phyloP scores from a whole-genome alignment of 92 coral and sea anemone species.

The Paramuricea clavata region DNA sequence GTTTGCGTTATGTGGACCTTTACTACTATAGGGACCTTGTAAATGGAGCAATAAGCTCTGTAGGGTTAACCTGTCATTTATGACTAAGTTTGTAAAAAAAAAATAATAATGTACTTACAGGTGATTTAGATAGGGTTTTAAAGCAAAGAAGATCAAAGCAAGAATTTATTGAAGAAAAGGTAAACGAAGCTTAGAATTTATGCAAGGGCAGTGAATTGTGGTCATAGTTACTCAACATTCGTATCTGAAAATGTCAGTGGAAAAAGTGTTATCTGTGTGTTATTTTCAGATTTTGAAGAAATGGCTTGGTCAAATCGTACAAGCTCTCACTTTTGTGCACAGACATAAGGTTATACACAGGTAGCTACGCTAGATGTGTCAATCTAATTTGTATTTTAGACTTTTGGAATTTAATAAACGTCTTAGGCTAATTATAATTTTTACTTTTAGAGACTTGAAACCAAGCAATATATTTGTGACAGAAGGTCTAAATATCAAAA shows the following conservation, averaged over 20 bases:
- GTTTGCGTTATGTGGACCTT: too few species aligned
- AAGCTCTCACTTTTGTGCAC: slow-evolving; percentile 92
- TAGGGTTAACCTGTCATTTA: too few species aligned
- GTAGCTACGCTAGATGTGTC: too few species aligned
- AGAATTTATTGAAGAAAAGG: slow-evolving; percentile 87
- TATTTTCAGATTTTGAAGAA: slow-evolving; percentile 78
- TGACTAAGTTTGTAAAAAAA: too few species aligned
- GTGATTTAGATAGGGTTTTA: slow-evolving; percentile 89
- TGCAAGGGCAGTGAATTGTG: too few species aligned
- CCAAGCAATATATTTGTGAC: slow-evolving; percentile 97
- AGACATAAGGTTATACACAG: slow-evolving; percentile 94
- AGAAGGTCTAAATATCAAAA: slow-evolving; percentile 81
- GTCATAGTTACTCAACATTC: too few species aligned
- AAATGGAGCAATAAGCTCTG: too few species aligned
- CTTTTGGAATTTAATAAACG: not conserved
- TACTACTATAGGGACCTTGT: too few species aligned
- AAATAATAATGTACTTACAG: slow-evolving; percentile 32
- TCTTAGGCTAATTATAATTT: not conserved
- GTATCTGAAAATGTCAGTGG: too few species aligned
- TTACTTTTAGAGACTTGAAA: slow-evolving; percentile 82
- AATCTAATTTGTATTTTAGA: not conserved
- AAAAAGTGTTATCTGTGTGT: not conserved
- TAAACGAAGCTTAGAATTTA: too few species aligned
- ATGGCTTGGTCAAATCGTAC: slow-evolving; percentile 97
- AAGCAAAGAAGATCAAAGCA: slow-evolving; percentile 84